Evolutionary conservation across 2,113 vertebrate species (phyloP).

Genomic region (Emydura subglobosa): DNA sequence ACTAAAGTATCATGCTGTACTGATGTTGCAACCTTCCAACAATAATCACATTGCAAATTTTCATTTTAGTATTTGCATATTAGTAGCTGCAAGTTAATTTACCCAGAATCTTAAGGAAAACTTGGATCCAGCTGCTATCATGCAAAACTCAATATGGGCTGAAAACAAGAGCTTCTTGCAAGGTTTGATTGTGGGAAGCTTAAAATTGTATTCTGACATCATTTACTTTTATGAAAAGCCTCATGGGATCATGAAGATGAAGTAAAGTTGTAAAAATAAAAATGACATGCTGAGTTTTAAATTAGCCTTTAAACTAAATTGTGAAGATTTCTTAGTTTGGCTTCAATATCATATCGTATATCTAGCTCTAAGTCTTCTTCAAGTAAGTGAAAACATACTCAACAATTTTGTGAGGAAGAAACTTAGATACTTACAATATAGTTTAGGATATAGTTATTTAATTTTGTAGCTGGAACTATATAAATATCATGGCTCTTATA

Average conservation of each 20-base stretch:
- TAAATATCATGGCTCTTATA: not conserved
- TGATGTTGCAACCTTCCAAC: not conserved
- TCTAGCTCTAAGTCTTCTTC: not conserved
- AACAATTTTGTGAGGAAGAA: not conserved
- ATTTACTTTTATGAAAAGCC: slow-evolving; percentile 41
- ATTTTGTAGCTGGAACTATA: not conserved
- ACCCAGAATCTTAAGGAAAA: not conserved
- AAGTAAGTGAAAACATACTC: not conserved
- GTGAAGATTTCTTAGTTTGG: slow-evolving; percentile 33
- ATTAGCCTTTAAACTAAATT: slow-evolving; percentile 62
- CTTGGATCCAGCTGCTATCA: not conserved
- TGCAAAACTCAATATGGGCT: not conserved
- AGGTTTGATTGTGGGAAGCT: not conserved
- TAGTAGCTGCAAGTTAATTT: not conserved
- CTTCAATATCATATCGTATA: not conserved
- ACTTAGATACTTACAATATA: not conserved
- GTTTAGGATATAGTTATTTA: not conserved
- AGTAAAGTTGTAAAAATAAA: slow-evolving; percentile 20
- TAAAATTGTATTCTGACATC: slow-evolving; percentile 13
- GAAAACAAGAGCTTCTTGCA: not conserved
- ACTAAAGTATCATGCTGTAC: not conserved
- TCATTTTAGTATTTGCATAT: not conserved
- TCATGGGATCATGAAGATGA: slow-evolving; percentile 34
- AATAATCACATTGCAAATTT: not conserved
- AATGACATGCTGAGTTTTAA: slow-evolving; percentile 49